Percentiles rank a stretch among this genome's conserved stretches.
These are phyloP conservation scores for Montipora sp. DNA, from an alignment of 64 coral and sea anemone species.

Conservation along the genomic window DNA sequence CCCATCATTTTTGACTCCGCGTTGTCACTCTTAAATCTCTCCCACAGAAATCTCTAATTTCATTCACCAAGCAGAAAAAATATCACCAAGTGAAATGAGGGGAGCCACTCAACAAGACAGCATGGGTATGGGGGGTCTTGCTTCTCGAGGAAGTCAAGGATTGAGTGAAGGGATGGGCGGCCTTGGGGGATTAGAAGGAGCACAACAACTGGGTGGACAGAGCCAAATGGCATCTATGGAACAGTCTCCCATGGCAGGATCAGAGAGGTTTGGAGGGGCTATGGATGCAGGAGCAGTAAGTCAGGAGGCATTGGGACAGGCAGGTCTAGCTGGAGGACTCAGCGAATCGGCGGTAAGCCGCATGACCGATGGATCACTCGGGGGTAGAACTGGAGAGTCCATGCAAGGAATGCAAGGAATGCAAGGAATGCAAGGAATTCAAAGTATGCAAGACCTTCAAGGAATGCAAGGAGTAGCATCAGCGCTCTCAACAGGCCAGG, in stretches of 20 bases:
- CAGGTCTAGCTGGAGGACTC: background rate
- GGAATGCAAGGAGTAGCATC: slow-evolving; percentile 17
- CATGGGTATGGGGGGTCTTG: slow-evolving; percentile 15
- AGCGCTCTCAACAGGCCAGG: slow-evolving; percentile 22
- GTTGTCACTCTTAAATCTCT: background rate
- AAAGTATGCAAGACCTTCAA: slow-evolving; percentile 13
- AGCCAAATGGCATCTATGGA: slow-evolving; percentile 1
- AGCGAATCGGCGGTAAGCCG: slow-evolving; percentile 30
- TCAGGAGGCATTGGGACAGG: slow-evolving; percentile 5
- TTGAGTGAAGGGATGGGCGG: background rate
- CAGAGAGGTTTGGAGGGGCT: slow-evolving; percentile 31
- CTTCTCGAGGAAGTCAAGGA: background rate
- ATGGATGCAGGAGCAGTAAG: slow-evolving; percentile 12
- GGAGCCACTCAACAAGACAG: slow-evolving; percentile 10
- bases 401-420: slow-evolving; percentile 25
- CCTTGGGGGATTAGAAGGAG: slow-evolving; percentile 14
- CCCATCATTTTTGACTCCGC: background rate
- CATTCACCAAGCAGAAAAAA: slow-evolving; percentile 74
- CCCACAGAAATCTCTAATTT: slow-evolving; percentile 70
- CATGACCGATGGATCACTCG: slow-evolving; percentile 16
- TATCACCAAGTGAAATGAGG: slow-evolving; percentile 64
- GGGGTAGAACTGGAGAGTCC: background rate
- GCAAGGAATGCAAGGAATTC: slow-evolving; percentile 7
- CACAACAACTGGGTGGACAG: slow-evolving; percentile 26
- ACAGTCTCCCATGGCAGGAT: slow-evolving; percentile 5